Base-by-base conservation (phyloP, 2,113 vertebrate genomes). In the Trematocara unimaculatum region DNA sequence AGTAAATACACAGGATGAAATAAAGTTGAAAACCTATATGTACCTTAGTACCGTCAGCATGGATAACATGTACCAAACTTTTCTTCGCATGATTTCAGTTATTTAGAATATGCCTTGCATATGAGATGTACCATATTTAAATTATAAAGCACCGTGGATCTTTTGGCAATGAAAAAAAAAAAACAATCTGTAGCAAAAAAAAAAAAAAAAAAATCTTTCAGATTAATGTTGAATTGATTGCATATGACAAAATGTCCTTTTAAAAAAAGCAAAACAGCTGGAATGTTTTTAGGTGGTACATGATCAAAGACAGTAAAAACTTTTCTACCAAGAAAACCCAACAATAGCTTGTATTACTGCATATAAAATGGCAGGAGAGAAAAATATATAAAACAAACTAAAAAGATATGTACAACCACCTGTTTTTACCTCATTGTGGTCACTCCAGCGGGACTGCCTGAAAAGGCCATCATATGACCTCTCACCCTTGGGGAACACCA, bases 261-360 rank as follows among this genome's bases (percentile, higher is more conserved):
- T 93, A 0, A 17, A 74, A 47, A 31, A 77, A 96, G 96, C 97
- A 96, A 84, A 94, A 98, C 97, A 89, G 97, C 97, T 98, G 98
- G 98, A 98, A 98, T 99, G 98, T 98, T 93, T 79, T 96, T 94
- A 94, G 97, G 97, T 96, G 97, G 96, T 94, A 97, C 97, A 97
- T 96, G 97, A 95, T 96, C 96, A 97, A 96, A 96, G 96, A 97
- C 97, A 98, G 96, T 95, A 97, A 97, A 98, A 97, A 98, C 97
- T 91, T 93, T 92, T 98, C 97, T 98, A 98, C 97, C 88, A 74
- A 97, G 96, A 97, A 98, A 98, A 98, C 98, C 98, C 98, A 98
- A 98, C 97, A 98, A 98, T 96, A 97, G 97, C 97, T 98, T 98
- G 98, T 97, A 97, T 97, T 98, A 98, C 98, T 98, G 98, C 98